phyloP scores from a whole-genome alignment of 2,797 vertebrate species.

The Kryptolebias ocellatus region DNA sequence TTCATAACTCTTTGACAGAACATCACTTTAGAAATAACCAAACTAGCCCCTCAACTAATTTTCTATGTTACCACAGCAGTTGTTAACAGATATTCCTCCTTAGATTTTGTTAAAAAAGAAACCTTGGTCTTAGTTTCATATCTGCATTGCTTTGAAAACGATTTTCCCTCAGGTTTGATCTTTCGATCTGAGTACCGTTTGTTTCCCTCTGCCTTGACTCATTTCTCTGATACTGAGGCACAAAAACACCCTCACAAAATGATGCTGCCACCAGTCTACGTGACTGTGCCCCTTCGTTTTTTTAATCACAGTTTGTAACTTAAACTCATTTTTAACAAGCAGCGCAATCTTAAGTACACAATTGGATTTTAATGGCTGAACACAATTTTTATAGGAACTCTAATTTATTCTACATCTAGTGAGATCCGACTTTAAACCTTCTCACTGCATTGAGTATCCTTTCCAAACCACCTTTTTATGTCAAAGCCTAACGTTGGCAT shows the following conservation, averaged over 20 bases:
- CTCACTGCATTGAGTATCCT: constrained; percentile 13
- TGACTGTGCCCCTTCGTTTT: neutral
- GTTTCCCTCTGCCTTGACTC: neutral
- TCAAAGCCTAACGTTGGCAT: constrained; percentile 22
- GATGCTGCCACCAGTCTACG: neutral
- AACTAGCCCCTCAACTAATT: too few species aligned
- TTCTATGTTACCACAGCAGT: too few species aligned
- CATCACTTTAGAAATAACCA: too few species aligned
- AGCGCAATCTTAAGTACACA: neutral
- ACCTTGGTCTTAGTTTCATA: too few species aligned
- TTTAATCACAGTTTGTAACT: neutral
- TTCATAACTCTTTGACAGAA: too few species aligned
- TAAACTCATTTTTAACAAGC: neutral
- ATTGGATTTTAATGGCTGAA: neutral
- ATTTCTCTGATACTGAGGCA: neutral
- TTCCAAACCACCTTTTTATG: constrained; percentile 17
- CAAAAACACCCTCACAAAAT: neutral
- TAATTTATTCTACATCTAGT: neutral
- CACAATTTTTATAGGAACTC: neutral
- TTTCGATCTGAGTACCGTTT: neutral
- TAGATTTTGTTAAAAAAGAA: too few species aligned
- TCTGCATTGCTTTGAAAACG: too few species aligned
- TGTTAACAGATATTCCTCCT: too few species aligned
- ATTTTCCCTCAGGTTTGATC: neutral
- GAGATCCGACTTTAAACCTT: neutral